Percentiles rank a stretch among this genome's conserved stretches.
Evolutionary conservation across 2,113 vertebrate genomes (phyloP).

Genomic region (Muntiacus reevesi): DNA sequence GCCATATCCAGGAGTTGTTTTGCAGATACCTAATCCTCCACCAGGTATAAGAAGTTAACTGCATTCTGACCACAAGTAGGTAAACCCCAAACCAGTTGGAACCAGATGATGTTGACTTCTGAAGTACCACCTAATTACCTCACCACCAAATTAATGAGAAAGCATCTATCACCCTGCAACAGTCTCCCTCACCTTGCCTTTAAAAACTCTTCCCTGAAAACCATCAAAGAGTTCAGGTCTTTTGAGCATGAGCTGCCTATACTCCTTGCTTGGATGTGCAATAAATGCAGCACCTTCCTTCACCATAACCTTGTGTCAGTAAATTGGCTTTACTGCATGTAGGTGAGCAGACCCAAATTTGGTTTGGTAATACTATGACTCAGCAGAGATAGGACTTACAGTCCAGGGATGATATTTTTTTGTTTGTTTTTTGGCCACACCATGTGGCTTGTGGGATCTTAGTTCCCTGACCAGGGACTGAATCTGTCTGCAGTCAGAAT

Average conservation of each 20-base stretch:
- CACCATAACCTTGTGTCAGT: not conserved
- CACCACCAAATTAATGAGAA: not conserved
- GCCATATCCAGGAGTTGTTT: not conserved
- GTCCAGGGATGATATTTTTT: not conserved
- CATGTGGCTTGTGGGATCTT: not conserved
- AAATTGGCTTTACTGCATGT: not conserved
- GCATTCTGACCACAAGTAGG: not conserved
- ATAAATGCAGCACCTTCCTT: not conserved
- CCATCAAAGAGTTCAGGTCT: not conserved
- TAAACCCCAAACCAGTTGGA: not conserved
- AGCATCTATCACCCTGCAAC: not conserved
- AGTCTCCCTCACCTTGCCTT: not conserved
- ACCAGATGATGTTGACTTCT: not conserved
- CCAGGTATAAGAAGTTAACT: not conserved
- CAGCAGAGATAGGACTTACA: not conserved
- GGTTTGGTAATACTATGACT: not conserved
- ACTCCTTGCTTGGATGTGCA: not conserved
- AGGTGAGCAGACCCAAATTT: not conserved
- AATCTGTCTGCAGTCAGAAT: not conserved
- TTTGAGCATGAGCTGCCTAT: not conserved
- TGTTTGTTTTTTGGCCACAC: not conserved
- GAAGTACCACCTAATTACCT: not conserved
- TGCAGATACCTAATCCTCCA: not conserved
- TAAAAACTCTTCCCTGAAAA: not conserved
- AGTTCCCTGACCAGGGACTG: not conserved